These are phyloP conservation scores for Oryctolagus cuniculus DNA, from an alignment of 2,113 vertebrate species.

Conservation along the genomic window mOryCun1.1 NC_091442.1:27898001-27898500, in stretches of 20 bases:
- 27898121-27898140: background rate
- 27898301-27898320: background rate
- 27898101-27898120: background rate
- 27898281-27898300: background rate
- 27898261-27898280: background rate
- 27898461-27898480: background rate
- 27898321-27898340: background rate
- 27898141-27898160: background rate
- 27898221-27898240: background rate
- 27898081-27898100: background rate
- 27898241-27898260: background rate
- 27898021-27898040: background rate
- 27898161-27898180: background rate
- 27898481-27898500: background rate
- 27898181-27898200: background rate
- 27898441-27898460: background rate
- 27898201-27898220: background rate
- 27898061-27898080: background rate
- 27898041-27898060: background rate
- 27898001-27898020: background rate
- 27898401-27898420: background rate
- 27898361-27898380: background rate
- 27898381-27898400: background rate
- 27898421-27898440: background rate
- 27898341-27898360: background rate